Conservation (phyloP, 2,888 invertebrate species). For the Lobophora halterata region DNA sequence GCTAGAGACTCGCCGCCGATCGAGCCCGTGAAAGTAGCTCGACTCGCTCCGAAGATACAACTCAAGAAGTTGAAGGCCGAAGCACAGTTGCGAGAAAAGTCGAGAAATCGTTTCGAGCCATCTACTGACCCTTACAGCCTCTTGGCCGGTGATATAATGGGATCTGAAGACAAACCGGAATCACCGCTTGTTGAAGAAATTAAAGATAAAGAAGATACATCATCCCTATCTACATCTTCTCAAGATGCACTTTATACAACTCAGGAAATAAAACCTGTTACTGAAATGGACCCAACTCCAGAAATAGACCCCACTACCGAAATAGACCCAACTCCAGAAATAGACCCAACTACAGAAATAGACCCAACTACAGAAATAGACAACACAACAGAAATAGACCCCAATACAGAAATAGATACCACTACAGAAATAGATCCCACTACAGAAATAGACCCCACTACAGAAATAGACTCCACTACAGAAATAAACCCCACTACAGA, state of each 20-base stretch:
- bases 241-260: constrained; percentile 56
- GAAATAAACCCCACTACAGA: too few relatives aligned
- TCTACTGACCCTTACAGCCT: constrained; percentile 18
- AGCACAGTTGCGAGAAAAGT: constrained; percentile 60
- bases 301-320: too few relatives aligned
- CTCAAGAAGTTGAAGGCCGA: constrained; percentile 77
- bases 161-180: constrained; percentile 19
- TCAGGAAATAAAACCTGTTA: constrained; percentile 58
- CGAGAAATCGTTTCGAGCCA: constrained; percentile 35
- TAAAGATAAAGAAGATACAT: constrained; percentile 18
- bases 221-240: constrained; percentile 21
- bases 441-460: too few relatives aligned
- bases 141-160: constrained; percentile 22
- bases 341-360: too few relatives aligned
- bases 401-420: too few relatives aligned
- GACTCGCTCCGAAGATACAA: constrained; percentile 77
- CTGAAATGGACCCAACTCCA: too few relatives aligned
- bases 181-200: constrained; percentile 26
- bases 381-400: constrained; percentile 63
- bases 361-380: constrained; percentile 12
- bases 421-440: too few relatives aligned
- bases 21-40: constrained; percentile 79
- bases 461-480: too few relatives aligned
- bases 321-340: too few relatives aligned
- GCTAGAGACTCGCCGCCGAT: constrained; percentile 65